Evolutionary conservation across 2,888 invertebrate species (phyloP).

Genomic region (Mimachlamys varia): DNA sequence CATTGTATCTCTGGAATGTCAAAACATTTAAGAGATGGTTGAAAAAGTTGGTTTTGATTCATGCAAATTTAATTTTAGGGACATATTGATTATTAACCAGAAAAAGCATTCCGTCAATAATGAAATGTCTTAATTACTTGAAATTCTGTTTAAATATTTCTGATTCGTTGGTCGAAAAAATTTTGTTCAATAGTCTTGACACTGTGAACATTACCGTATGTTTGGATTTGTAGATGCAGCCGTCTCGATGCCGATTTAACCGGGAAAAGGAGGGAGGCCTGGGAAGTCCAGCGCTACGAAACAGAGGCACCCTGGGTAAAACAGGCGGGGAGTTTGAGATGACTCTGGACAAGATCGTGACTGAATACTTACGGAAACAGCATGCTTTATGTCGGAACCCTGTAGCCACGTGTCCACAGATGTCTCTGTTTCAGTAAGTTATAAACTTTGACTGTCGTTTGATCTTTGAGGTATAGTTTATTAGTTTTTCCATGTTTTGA

Average conservation of each 20-base stretch:
- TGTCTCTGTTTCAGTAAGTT: conserved; percentile 91
- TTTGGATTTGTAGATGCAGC: conserved; percentile 5
- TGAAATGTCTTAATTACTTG: too few relatives aligned
- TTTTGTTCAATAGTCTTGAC: not conserved
- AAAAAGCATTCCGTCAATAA: too few relatives aligned
- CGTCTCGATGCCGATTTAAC: conserved; percentile 52
- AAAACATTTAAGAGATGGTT: too few relatives aligned
- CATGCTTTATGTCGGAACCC: conserved; percentile 99
- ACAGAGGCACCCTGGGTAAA: conserved; percentile 41
- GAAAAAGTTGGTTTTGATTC: too few relatives aligned
- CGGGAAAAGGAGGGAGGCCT: conserved; percentile 55
- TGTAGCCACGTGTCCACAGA: conserved; percentile 98
- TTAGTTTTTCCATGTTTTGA: too few relatives aligned
- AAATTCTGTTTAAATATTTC: too few relatives aligned
- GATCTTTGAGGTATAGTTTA: too few relatives aligned
- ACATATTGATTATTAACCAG: too few relatives aligned
- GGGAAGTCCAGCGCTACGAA: conserved; percentile 58
- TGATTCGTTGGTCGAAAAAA: too few relatives aligned
- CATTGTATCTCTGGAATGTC: too few relatives aligned
- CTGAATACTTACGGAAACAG: conserved; percentile 97
- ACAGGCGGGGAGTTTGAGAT: conserved; percentile 60
- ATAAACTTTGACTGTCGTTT: not conserved
- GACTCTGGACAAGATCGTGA: conserved; percentile 94
- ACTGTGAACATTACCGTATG: not conserved
- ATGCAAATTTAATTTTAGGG: too few relatives aligned